Evolutionary conservation across 2,113 vertebrate species (phyloP), one percentile per base, ranked within the genome.

Genomic region (Nematolebias whitei): DNA sequence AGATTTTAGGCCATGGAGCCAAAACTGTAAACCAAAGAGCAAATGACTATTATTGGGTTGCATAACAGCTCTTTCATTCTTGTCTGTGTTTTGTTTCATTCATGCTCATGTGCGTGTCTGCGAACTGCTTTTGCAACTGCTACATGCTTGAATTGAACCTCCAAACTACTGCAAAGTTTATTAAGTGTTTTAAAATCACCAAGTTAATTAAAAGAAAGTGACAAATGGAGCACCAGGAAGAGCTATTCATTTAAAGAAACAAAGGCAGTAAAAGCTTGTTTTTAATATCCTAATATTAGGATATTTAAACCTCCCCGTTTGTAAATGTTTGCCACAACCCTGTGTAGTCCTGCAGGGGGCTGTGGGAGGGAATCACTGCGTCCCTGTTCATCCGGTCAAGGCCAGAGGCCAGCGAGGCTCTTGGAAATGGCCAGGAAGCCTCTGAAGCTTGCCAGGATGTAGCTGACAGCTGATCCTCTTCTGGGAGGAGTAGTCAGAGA

Each of bases 401-500:
- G 84, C 82, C 74, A 84, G 73, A 79, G 87, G 83, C 86, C 87
- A 86, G 75, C 49, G 19, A 26, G 75, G 65, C 79, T 84, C 49
- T 54, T 69, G 80, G 69, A 89, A 78, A 19, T 43, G 64, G 68
- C 60, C 87, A 90, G 90, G 90, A 92, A 91, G 74, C 70, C 77
- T 74, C 80, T 75, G 77, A 83, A 77, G 74, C 85, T 80, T 71
- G 79, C 78, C 84, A 92, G 91, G 90, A 92, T 91, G 90, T 84
- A 80, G 82, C 87, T 91, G 87, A 91, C 90, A 89, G 88, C 88
- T 88, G 86, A 90, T 88, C 60, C 78, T 49, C 83, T 67, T 71
- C 15, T 47, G 74, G 83, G 86, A 87, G 76, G 67, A 64, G 64
- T 65, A 78, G 62, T 74, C 63, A 41, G 59, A 56, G 64, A 78